Evolutionary conservation across 2,888 invertebrate genomes (phyloP).

Genomic region (Chydorus sphaericus): DNA sequence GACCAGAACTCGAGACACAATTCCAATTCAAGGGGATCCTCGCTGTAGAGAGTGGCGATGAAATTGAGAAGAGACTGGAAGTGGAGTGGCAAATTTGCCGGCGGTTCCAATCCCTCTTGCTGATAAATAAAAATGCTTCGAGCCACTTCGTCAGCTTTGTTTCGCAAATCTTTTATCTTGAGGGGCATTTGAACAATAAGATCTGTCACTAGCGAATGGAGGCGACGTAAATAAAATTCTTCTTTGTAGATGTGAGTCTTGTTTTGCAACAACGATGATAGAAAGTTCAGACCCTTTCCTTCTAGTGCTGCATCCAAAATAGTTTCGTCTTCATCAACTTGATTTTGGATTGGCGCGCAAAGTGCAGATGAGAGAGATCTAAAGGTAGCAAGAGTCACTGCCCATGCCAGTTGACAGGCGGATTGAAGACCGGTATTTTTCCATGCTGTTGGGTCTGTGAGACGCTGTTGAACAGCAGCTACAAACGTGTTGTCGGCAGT

Average conservation of each 20-base stretch:
- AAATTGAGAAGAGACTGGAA: slow-evolving; percentile 71
- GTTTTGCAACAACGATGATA: neutral
- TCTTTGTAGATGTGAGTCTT: slow-evolving; percentile 20
- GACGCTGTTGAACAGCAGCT: slow-evolving; percentile 36
- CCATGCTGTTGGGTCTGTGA: slow-evolving; percentile 36
- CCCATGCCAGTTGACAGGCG: slow-evolving; percentile 50
- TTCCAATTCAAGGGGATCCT: slow-evolving; percentile 51
- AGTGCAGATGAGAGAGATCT: slow-evolving; percentile 23
- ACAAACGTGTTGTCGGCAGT: slow-evolving; percentile 27
- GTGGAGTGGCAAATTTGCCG: slow-evolving; percentile 50
- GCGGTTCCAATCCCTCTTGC: slow-evolving; percentile 56
- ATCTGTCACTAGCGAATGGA: slow-evolving; percentile 76
- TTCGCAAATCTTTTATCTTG: slow-evolving; percentile 67
- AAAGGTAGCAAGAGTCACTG: slow-evolving; percentile 48
- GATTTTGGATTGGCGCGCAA: slow-evolving; percentile 25
- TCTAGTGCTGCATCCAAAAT: slow-evolving; percentile 65
- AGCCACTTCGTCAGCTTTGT: slow-evolving; percentile 76
- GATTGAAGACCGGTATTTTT: slow-evolving; percentile 33
- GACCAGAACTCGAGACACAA: slow-evolving; percentile 74
- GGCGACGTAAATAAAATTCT: slow-evolving; percentile 65
- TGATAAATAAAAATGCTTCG: slow-evolving; percentile 57
- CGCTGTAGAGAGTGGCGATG: slow-evolving; percentile 58
- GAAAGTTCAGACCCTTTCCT: slow-evolving; percentile 46
- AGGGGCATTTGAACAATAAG: slow-evolving; percentile 86
- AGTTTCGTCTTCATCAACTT: slow-evolving; percentile 60